Conservation (phyloP, 2,797 vertebrate species). For the Netta rufina region DNA sequence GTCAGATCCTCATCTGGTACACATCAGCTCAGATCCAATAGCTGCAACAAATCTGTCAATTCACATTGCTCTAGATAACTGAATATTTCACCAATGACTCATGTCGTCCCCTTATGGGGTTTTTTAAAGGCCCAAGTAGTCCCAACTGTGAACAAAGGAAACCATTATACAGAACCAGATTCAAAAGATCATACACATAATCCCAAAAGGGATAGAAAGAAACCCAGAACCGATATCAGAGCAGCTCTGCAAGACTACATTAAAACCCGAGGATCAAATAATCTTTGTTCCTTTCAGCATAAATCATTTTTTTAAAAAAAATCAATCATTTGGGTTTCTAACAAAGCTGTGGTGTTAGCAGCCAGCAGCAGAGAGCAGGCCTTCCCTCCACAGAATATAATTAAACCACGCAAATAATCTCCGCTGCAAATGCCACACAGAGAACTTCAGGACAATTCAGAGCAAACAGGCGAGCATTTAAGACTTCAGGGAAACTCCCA, state of each 20-base stretch:
- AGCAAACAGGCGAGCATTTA: rapidly evolving
- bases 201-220: constrained; percentile 35
- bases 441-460: background rate
- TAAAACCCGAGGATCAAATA: constrained; percentile 5
- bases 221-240: background rate
- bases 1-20: background rate
- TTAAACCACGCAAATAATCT: background rate
- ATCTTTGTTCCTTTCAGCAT: background rate
- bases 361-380: background rate
- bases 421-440: background rate
- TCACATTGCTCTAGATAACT: background rate
- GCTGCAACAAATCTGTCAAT: constrained; percentile 15
- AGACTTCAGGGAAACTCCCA: background rate
- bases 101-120: constrained; percentile 6
- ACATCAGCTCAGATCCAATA: background rate
- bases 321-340: background rate
- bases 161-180: constrained; percentile 43
- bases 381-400: background rate
- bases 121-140: constrained; percentile 25
- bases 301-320: background rate
- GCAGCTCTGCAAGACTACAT: background rate
- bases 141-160: constrained; percentile 65
- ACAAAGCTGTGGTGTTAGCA: background rate
- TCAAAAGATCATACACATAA: background rate
- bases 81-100: constrained; percentile 62